phyloP scores from a whole-genome alignment of 2,888 invertebrate species.

The Ophraella communa region DNA sequence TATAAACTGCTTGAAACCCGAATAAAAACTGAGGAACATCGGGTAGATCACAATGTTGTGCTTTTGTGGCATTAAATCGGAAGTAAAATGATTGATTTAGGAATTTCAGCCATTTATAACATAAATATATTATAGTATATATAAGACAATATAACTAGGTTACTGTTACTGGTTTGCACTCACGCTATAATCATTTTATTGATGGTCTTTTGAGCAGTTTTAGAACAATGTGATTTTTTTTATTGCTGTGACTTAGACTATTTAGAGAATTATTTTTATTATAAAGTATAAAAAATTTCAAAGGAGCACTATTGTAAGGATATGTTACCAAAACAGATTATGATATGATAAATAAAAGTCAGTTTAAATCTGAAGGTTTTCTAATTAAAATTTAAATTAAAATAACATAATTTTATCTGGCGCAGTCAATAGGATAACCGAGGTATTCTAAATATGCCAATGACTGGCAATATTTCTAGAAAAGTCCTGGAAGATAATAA shows the following conservation, averaged over 20 bases:
- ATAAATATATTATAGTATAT: constrained; percentile 31
- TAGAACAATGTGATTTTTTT: constrained; percentile 13
- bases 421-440: too few relatives aligned
- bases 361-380: too few relatives aligned
- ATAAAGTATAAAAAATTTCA: background rate
- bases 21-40: constrained; percentile 42
- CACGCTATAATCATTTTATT: constrained; percentile 30
- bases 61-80: constrained; percentile 21
- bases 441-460: too few relatives aligned
- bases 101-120: constrained; percentile 33
- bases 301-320: too few relatives aligned
- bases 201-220: constrained; percentile 16
- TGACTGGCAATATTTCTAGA: too few relatives aligned
- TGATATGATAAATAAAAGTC: too few relatives aligned
- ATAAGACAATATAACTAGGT: constrained; percentile 34
- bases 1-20: constrained; percentile 45
- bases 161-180: constrained; percentile 32
- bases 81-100: constrained; percentile 41
- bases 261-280: constrained; percentile 2
- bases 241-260: constrained; percentile 6
- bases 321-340: background rate
- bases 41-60: constrained; percentile 28
- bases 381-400: too few relatives aligned
- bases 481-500: too few relatives aligned
- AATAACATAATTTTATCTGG: too few relatives aligned